A percentile compares a stretch with the other conserved stretches of the same genome.
Conservation (phyloP, 2,888 invertebrate genomes). For the Leptopterna dolabrata region DNA sequence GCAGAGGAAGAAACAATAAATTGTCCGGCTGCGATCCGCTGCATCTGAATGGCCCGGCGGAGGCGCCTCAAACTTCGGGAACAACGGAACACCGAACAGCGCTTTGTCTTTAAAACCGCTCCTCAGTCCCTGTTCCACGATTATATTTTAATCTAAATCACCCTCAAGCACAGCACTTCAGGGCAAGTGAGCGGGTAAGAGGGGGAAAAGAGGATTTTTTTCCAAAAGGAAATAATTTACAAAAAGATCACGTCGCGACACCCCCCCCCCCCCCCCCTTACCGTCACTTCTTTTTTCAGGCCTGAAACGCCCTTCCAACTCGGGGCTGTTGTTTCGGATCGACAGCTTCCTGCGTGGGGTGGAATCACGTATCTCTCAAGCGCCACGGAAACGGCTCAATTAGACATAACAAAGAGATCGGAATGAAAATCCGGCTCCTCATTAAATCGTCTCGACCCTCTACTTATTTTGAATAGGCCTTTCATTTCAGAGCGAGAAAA, state of each 20-base stretch:
- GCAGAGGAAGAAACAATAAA: slow-evolving; percentile 37
- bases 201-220: background rate
- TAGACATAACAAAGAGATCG: background rate
- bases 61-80: background rate
- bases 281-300: background rate
- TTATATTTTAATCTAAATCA: slow-evolving; percentile 46
- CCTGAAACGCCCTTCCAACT: background rate
- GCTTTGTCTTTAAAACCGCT: slow-evolving; percentile 21
- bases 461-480: no score
- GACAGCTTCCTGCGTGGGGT: slow-evolving; percentile 25
- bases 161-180: slow-evolving; percentile 40
- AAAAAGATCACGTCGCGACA: slow-evolving; percentile 42
- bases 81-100: slow-evolving; percentile 8
- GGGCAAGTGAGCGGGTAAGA: slow-evolving; percentile 30
- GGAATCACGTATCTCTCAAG: background rate
- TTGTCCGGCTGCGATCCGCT: slow-evolving; percentile 20
- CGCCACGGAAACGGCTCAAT: background rate
- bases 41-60: background rate
- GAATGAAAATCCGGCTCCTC: background rate
- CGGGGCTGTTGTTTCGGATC: background rate
- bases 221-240: slow-evolving; percentile 33
- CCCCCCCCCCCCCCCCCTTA: background rate
- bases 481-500: no score
- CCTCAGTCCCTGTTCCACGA: background rate
- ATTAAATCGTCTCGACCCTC: background rate